Evolutionary conservation across 2,113 vertebrate genomes (phyloP).

Genomic region (Hippocampus mohnikei): DNA sequence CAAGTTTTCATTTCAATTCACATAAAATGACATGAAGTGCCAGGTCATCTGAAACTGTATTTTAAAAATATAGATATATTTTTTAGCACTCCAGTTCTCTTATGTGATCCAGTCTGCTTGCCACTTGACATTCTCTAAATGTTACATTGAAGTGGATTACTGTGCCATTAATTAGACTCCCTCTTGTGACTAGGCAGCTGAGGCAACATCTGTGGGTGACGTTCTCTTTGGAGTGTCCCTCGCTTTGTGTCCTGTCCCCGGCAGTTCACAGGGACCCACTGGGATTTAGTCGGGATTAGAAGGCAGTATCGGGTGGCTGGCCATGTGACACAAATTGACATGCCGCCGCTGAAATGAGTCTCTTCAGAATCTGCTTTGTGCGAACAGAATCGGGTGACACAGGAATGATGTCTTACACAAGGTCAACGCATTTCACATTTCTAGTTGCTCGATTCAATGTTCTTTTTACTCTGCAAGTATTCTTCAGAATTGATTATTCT

Average conservation of each 20-base stretch:
- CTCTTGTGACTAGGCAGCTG: conserved; percentile 32
- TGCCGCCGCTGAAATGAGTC: background rate
- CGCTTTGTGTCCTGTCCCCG: conserved; percentile 52
- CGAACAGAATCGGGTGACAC: background rate
- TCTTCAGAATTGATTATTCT: background rate
- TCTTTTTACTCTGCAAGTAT: background rate
- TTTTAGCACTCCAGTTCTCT: too few species aligned
- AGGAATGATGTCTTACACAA: background rate
- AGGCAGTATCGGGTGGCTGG: conserved; percentile 63
- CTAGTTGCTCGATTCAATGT: background rate
- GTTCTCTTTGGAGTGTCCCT: conserved; percentile 28
- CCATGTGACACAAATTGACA: conserved; percentile 11
- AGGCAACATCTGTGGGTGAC: conserved; percentile 21
- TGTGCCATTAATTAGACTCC: conserved; percentile 31
- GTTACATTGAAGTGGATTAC: conserved; percentile 37
- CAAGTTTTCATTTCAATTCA: background rate
- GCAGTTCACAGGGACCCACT: conserved; percentile 39
- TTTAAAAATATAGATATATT: too few species aligned
- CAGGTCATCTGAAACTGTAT: too few species aligned
- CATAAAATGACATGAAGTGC: too few species aligned
- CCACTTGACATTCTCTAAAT: conserved; percentile 49
- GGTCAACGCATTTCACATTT: background rate
- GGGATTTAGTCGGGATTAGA: conserved; percentile 62
- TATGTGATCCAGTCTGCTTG: conserved; percentile 5
- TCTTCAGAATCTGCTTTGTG: background rate